Evolutionary conservation across 1,140 invertebrate genomes (phyloP).

Genomic region (Saccostrea cuccullata): DNA sequence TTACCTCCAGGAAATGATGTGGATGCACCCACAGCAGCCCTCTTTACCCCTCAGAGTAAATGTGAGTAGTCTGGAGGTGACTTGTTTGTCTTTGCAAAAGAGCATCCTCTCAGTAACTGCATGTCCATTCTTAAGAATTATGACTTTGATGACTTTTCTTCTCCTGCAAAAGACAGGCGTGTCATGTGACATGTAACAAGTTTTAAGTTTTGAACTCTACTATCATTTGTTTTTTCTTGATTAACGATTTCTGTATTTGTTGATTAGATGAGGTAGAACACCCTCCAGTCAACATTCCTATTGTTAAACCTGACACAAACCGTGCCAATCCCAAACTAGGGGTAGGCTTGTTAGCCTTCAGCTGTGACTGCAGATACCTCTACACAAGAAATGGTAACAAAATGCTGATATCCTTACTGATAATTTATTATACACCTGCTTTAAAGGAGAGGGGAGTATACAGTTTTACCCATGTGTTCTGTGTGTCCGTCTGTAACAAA

Average conservation of each 20-base stretch:
- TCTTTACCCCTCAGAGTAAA: conserved; percentile 71
- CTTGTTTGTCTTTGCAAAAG: no score
- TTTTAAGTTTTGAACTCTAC: neutral
- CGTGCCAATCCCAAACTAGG: conserved; percentile 77
- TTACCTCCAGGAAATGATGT: conserved; percentile 57
- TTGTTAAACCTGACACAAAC: conserved; percentile 75
- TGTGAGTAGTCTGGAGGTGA: conserved; percentile 57
- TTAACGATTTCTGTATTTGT: neutral
- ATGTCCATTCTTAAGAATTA: no score
- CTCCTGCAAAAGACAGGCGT: no score
- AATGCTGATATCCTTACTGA: neutral
- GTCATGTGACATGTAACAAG: neutral
- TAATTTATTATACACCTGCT: no score
- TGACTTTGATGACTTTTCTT: no score
- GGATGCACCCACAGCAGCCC: conserved; percentile 61
- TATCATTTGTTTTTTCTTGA: neutral
- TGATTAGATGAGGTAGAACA: conserved; percentile 74
- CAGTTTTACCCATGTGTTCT: no score
- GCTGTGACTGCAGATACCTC: conserved; percentile 76
- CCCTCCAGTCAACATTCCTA: conserved; percentile 69
- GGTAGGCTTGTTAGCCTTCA: conserved; percentile 75
- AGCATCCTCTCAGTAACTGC: no score
- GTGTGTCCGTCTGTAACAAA: no score
- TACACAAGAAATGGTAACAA: conserved; percentile 76
- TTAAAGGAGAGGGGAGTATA: no score